Conservation (phyloP, 2,797 vertebrate species). For the Microctenopoma steveboyesi region DNA sequence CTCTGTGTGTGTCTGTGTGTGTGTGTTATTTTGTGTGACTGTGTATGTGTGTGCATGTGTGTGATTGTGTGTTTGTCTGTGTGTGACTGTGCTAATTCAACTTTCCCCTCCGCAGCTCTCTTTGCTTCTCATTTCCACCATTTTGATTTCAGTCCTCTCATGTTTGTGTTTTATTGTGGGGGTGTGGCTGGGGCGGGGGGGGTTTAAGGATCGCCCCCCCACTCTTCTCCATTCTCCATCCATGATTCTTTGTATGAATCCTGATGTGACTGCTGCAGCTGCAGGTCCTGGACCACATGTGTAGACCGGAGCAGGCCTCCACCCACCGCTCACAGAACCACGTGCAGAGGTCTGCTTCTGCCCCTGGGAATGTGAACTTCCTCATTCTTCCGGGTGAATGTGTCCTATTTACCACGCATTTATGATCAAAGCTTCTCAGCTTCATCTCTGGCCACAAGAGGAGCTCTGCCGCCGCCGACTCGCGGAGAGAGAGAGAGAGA, state of each 20-base stretch:
- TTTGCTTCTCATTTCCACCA: constrained; percentile 50
- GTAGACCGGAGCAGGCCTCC: background rate
- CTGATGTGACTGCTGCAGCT: too few species aligned
- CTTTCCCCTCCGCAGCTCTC: constrained; percentile 36
- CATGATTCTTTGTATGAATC: too few species aligned
- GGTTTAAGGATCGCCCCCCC: too few species aligned
- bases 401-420: constrained; percentile 50
- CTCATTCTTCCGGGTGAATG: constrained; percentile 29
- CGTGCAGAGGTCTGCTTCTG: constrained; percentile 6
- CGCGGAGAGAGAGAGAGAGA: constrained; percentile 25
- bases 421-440: constrained; percentile 37
- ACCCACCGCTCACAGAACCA: background rate
- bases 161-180: constrained; percentile 13
- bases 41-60: constrained; percentile 9
- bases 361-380: constrained; percentile 16
- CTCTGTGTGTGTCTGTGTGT: constrained; percentile 15
- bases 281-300: too few species aligned
- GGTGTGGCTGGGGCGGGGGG: background rate
- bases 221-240: too few species aligned
- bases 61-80: too few species aligned
- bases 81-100: constrained; percentile 24
- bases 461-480: constrained; percentile 28
- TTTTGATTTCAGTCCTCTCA: constrained; percentile 51
- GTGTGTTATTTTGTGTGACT: background rate
- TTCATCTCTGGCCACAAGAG: constrained; percentile 36